phyloP scores from a whole-genome alignment of 1,140 invertebrate genomes.

The Forficula auricularia region DNA sequence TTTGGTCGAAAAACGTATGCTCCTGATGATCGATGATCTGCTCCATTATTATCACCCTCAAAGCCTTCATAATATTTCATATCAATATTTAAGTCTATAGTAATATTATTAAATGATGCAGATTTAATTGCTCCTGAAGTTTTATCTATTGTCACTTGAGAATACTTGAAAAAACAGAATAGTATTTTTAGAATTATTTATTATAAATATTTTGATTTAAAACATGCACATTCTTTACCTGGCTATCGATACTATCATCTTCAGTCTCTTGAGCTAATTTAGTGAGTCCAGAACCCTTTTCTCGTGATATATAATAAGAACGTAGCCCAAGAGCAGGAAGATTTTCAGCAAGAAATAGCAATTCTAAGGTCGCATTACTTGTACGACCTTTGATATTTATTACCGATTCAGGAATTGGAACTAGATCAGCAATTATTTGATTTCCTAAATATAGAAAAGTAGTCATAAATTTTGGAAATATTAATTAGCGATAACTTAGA shows the following conservation, averaged over 20 bases:
- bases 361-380: slow-evolving; percentile 27
- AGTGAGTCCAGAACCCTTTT: no score
- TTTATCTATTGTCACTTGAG: no score
- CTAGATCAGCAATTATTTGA: slow-evolving; percentile 35
- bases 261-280: no score
- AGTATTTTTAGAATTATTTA: neutral
- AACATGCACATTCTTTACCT: neutral
- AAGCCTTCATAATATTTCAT: slow-evolving; percentile 38
- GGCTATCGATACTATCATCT: no score
- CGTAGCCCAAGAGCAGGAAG: slow-evolving; percentile 26
- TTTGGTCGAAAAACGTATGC: slow-evolving; percentile 48
- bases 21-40: slow-evolving; percentile 30
- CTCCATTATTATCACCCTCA: slow-evolving; percentile 26
- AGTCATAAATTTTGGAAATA: no score
- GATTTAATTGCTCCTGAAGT: no score
- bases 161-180: neutral
- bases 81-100: no score
- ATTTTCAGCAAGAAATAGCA: slow-evolving; percentile 28
- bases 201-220: neutral
- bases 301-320: slow-evolving; percentile 19
- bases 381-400: slow-evolving; percentile 40
- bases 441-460: slow-evolving; percentile 15
- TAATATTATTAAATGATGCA: no score
- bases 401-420: slow-evolving; percentile 41
- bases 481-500: no score